Percentiles rank a stretch among this genome's conserved stretches.
Conservation (phyloP, 2,888 invertebrate genomes). For the Andrena flavipes region DNA sequence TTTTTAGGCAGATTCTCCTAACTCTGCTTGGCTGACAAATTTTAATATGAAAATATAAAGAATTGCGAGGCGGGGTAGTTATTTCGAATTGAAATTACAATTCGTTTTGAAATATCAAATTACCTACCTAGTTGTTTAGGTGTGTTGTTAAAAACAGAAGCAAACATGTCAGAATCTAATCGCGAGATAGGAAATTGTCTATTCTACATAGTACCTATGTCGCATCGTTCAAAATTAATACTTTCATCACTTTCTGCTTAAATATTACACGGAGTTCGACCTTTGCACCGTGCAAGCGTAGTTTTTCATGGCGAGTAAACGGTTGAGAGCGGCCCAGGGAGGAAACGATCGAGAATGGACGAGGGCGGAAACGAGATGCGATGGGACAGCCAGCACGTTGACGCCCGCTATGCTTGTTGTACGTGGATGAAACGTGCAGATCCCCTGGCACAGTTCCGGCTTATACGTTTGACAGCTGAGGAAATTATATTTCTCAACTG, state of each 20-base stretch:
- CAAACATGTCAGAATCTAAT: too few species aligned
- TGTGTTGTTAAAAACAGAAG: too few species aligned
- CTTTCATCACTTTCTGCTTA: too few species aligned
- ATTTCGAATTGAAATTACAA: background rate
- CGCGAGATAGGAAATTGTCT: background rate
- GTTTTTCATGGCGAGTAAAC: slow-evolving; percentile 27
- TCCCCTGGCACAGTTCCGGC: slow-evolving; percentile 75
- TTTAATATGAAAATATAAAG: background rate
- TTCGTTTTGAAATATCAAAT: background rate
- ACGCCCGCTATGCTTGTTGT: slow-evolving; percentile 57
- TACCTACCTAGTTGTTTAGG: too few species aligned
- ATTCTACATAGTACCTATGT: too few species aligned
- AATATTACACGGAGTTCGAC: background rate
- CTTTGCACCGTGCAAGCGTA: background rate
- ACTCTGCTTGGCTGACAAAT: background rate
- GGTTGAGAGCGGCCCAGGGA: slow-evolving; percentile 17
- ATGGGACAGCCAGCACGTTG: slow-evolving; percentile 29
- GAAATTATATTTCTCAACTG: slow-evolving; percentile 83
- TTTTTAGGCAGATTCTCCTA: background rate
- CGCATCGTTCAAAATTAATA: background rate
- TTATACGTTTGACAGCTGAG: slow-evolving; percentile 81
- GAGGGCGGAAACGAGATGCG: slow-evolving; percentile 45
- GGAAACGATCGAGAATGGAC: slow-evolving; percentile 12
- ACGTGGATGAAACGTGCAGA: slow-evolving; percentile 64
- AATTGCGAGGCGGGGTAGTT: background rate